A percentile compares a stretch with the other conserved stretches of the same genome.
phyloP scores from a whole-genome alignment of 1,140 invertebrate genomes.

The Drosophila parvula region DNA sequence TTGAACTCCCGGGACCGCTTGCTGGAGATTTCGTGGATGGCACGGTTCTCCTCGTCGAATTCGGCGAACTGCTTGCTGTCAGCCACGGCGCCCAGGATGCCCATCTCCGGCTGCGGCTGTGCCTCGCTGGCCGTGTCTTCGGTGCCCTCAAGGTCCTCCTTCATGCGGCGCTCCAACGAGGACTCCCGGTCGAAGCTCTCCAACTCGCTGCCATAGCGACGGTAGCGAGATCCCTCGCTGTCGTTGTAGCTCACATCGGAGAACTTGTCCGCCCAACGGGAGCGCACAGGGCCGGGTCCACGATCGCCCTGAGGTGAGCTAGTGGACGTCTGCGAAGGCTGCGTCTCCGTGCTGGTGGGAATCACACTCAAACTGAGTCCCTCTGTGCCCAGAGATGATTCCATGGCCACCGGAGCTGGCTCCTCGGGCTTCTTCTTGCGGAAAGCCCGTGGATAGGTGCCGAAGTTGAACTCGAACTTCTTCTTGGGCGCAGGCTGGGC shows the following conservation, averaged over 20 bases:
- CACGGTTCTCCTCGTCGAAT: slow-evolving; percentile 83
- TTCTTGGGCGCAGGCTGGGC: slow-evolving; percentile 83
- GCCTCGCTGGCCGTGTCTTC: slow-evolving; percentile 72
- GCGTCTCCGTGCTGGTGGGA: slow-evolving; percentile 82
- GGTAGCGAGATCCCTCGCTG: slow-evolving; percentile 79
- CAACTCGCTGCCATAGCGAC: slow-evolving; percentile 79
- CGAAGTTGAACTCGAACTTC: slow-evolving; percentile 89
- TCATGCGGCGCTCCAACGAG: slow-evolving; percentile 82
- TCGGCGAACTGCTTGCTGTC: slow-evolving; percentile 82
- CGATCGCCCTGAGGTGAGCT: slow-evolving; percentile 85
- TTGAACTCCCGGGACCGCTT: slow-evolving; percentile 76
- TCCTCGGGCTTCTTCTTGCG: slow-evolving; percentile 86
- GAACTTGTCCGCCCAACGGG: slow-evolving; percentile 85
- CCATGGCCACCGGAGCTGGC: slow-evolving; percentile 38
- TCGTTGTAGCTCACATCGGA: slow-evolving; percentile 84
- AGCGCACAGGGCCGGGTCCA: slow-evolving; percentile 83
- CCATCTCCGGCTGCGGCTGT: slow-evolving; percentile 65
- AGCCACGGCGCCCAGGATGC: slow-evolving; percentile 66
- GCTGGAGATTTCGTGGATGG: slow-evolving; percentile 82
- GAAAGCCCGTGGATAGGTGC: slow-evolving; percentile 91
- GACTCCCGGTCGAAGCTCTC: slow-evolving; percentile 84
- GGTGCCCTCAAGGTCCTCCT: slow-evolving; percentile 71
- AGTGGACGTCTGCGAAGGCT: slow-evolving; percentile 84
- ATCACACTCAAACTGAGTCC: slow-evolving; percentile 76
- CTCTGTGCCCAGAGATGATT: slow-evolving; percentile 75